Base-by-base conservation (phyloP, 2,113 vertebrate species). In the Pycnonotus jocosus region DNA sequence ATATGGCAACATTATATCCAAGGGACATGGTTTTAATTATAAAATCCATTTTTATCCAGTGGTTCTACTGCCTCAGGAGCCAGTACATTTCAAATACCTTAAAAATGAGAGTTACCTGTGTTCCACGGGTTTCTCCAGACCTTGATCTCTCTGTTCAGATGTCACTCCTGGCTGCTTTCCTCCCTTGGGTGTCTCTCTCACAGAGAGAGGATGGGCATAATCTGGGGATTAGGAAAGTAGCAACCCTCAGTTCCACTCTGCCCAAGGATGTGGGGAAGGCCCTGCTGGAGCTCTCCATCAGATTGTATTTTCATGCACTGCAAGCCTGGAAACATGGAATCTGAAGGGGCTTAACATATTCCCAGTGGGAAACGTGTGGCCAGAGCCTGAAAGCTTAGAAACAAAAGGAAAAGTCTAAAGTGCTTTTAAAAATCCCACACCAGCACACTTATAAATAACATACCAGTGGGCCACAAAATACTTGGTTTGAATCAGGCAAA, bases 181-280 rank as follows among this genome's bases (percentile, higher is more conserved):
- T 70, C 56, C 25, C 33, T 1, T 58, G 23, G 11, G 11, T 38
- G 6, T 44, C 40, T 28, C n/a, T 62, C 24, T 40, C 42, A 24
- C 40, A 48, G 38, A 38, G 38, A 38, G 11, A 38, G 1, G 0
- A 19, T 11, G 21, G 35, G 19, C 31, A 18, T 1, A 4, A 25
- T 25, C 38, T 50, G 28, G 35, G 37, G 33, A 76, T 20, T 30
- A 66, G 53, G 9, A 33, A 66, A 66, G 70, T 5, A 9, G 19
- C 37, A 45, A 11, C 7, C 10, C 27, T 28, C 35, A 15, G 28
- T 7, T 54, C 12, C 57, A 6, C 51, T 45, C 31, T 15, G 24
- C 25, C 17, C 33, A n/a, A 66, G 12, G 22, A 22, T 4, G n/a
- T 53, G 58, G 42, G 58, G 33, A 62, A 79, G 58, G 27, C 37